A percentile compares a stretch with the other conserved stretches of the same genome.
phyloP scores from a whole-genome alignment of 2,797 vertebrate species.

The Galago senegalensis region DNA sequence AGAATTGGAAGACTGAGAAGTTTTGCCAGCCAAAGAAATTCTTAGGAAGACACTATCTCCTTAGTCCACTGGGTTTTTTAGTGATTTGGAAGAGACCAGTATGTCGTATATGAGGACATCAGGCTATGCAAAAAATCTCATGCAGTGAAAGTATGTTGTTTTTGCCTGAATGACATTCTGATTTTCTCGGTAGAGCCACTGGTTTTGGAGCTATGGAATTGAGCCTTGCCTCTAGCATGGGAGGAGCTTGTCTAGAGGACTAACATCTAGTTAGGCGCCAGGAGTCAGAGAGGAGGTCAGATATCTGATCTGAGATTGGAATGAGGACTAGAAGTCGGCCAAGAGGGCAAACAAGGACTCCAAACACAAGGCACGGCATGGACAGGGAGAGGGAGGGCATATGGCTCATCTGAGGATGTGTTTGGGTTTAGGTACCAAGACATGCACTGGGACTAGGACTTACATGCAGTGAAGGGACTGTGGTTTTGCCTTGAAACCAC shows the following conservation, averaged over 20 bases:
- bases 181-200: neutral
- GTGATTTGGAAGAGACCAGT: neutral
- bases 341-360: neutral
- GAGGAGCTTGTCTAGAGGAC: neutral
- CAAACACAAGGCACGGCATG: accelerated
- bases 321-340: neutral
- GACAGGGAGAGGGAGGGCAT: neutral
- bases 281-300: neutral
- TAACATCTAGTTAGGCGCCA: neutral
- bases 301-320: neutral
- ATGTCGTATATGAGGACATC: no score
- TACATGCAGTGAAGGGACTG: neutral
- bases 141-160: neutral
- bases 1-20: neutral
- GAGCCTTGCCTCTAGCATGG: accelerated
- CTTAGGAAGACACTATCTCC: neutral
- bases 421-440: neutral
- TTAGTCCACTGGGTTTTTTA: neutral
- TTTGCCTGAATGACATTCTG: neutral
- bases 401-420: neutral
- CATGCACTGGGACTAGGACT: neutral
- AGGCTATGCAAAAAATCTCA: neutral
- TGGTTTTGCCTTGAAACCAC: neutral
- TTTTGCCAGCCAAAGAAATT: neutral
- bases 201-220: neutral